These are phyloP conservation scores for Cathartes aura DNA, from an alignment of 2,113 vertebrate genomes.

Conservation along the genomic window DNA sequence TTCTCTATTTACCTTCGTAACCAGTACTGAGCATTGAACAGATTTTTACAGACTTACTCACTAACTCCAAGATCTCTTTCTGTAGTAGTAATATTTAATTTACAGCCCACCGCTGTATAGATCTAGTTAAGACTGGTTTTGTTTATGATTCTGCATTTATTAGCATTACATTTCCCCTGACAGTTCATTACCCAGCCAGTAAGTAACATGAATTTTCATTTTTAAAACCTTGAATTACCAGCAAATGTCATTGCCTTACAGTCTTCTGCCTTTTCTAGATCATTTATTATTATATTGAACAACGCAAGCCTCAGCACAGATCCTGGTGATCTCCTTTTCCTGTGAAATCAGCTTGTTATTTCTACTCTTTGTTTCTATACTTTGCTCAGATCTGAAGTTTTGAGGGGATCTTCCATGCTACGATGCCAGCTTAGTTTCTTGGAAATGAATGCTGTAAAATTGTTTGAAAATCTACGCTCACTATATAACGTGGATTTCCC, in stretches of 20 bases:
- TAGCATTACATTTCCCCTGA: background rate
- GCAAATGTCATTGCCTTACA: background rate
- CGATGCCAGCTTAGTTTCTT: background rate
- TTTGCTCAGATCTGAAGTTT: background rate
- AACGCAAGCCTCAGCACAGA: background rate
- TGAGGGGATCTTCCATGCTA: background rate
- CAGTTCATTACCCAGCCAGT: background rate
- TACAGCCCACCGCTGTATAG: background rate
- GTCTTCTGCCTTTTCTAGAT: background rate
- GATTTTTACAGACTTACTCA: background rate
- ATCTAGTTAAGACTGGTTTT: background rate
- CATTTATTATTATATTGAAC: background rate
- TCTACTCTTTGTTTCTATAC: background rate
- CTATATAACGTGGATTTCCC: background rate
- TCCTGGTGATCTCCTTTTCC: background rate
- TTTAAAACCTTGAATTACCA: background rate
- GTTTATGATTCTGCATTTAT: background rate
- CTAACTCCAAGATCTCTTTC: background rate
- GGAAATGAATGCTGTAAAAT: background rate
- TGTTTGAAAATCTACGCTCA: background rate
- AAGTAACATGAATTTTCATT: constrained; percentile 3
- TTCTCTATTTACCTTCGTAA: background rate
- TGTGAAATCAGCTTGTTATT: background rate
- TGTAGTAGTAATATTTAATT: background rate
- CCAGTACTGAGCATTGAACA: background rate